These are phyloP conservation scores for Deroptyus accipitrinus DNA, from an alignment of 2,113 vertebrate species.

Conservation along the genomic window DNA sequence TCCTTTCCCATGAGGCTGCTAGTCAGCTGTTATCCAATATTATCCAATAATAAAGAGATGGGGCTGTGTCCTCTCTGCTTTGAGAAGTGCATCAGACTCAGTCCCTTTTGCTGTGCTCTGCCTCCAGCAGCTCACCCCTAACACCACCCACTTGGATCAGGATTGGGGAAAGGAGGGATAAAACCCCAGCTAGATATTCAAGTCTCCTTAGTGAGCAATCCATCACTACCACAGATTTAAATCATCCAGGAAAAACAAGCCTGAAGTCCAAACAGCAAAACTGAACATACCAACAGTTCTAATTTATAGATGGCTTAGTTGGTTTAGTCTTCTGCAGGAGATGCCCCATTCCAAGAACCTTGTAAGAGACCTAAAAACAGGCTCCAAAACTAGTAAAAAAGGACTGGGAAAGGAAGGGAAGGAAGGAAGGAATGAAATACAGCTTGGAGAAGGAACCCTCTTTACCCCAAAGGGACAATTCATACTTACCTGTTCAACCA, in stretches of 20 bases:
- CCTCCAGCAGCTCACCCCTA: background rate
- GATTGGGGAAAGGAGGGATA: background rate
- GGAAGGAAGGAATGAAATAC: background rate
- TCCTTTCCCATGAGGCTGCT: conserved; percentile 3
- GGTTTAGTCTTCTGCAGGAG: background rate
- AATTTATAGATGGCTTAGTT: background rate
- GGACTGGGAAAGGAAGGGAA: background rate
- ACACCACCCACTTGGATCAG: background rate
- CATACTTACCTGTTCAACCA: background rate
- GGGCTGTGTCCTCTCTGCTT: background rate
- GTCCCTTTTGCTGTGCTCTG: background rate
- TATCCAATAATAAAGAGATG: conserved; percentile 19
- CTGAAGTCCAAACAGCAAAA: background rate
- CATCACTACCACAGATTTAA: background rate
- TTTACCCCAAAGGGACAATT: accelerated
- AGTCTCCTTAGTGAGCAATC: background rate
- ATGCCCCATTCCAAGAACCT: background rate
- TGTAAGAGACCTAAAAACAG: background rate
- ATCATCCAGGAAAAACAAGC: background rate
- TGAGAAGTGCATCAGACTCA: background rate
- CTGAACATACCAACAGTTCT: background rate
- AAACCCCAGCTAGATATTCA: background rate
- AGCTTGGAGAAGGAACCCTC: background rate
- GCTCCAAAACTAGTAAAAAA: background rate
- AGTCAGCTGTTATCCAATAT: conserved; percentile 12